Evolutionary conservation across 2,888 invertebrate genomes (phyloP), one percentile per base, ranked within the genome.

Genomic region (Mimachlamys varia): DNA sequence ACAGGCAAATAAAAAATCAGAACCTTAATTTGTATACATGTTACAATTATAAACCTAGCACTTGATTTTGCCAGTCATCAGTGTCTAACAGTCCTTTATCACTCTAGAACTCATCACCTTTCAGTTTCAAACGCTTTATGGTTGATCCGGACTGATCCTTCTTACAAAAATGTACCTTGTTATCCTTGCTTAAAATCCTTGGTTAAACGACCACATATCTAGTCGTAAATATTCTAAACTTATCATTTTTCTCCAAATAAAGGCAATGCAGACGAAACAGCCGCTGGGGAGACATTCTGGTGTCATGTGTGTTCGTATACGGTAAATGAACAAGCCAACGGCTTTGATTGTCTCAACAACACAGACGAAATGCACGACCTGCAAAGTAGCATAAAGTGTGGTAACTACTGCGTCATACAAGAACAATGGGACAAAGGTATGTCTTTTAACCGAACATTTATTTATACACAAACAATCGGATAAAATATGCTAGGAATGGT

Each of bases 361-460:
- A 76, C 76, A 76, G 76, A 33, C 76, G 76, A 76, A 33, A 76
- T 76, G 76, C 27, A 12, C 13, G 76, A 33, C 15, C 33, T 76
- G 27, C 76, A 76, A 15, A 76, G 76, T 33, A 27, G 76, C 22
- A 76, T 76, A 13, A 76, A 76, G 76, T 76, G 76, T 76, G 76
- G 76, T 2, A 76, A 76, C 33, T 76, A 76, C 33, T 76, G 76
- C 33, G 76, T 76, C 33, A 76, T 76, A 76, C 76, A 76, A 27
- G 76, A 76, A 17, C 76, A 76, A 76, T 76, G 76, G 76, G 76
- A 76, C 33, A 76, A 76, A 76, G 33, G 76, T 76, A 76, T 1
- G 76, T 33, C 58, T 17, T 19, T 53, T 17, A 12, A 53, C 53
- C 53, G 15, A 53, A 53, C 53, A 53, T 53, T 17, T 53, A 15